A percentile compares a stretch with the other conserved stretches of the same genome.
Conservation (phyloP, 2,797 vertebrate species). For the Furcifer pardalis region DNA sequence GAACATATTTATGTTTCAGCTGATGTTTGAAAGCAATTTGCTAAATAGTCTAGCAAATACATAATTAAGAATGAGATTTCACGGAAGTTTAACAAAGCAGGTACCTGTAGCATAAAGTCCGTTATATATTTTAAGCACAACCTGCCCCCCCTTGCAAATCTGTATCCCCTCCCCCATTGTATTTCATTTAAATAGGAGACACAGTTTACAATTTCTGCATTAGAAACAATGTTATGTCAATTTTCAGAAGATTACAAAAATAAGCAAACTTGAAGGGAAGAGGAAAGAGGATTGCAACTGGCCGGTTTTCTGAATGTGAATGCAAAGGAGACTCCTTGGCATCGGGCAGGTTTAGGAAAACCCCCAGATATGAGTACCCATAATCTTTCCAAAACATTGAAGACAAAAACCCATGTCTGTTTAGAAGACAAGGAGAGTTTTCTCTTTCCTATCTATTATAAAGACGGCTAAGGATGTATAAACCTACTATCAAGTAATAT, state of each 20-base stretch:
- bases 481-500: constrained; percentile 10
- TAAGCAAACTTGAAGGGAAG: not conserved
- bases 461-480: constrained; percentile 9
- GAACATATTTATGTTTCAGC: constrained; percentile 23
- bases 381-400: not conserved
- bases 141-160: no score
- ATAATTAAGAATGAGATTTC: constrained; percentile 37
- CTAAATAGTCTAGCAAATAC: constrained; percentile 20
- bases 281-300: not conserved
- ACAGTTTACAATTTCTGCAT: not conserved
- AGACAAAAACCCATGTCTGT: not conserved
- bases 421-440: not conserved
- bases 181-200: not conserved
- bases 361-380: not conserved
- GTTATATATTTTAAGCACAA: not conserved
- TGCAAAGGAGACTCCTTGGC: not conserved
- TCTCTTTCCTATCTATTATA: constrained; percentile 11
- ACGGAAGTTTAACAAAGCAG: constrained; percentile 22
- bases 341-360: not conserved
- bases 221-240: not conserved
- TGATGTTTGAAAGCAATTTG: constrained; percentile 31
- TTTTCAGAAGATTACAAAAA: not conserved
- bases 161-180: no score
- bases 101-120: constrained; percentile 7
- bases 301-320: not conserved